Evolutionary conservation across 2,113 vertebrate genomes (phyloP), one percentile per base, ranked within the genome.

Genomic region (Takifugu flavidus): DNA sequence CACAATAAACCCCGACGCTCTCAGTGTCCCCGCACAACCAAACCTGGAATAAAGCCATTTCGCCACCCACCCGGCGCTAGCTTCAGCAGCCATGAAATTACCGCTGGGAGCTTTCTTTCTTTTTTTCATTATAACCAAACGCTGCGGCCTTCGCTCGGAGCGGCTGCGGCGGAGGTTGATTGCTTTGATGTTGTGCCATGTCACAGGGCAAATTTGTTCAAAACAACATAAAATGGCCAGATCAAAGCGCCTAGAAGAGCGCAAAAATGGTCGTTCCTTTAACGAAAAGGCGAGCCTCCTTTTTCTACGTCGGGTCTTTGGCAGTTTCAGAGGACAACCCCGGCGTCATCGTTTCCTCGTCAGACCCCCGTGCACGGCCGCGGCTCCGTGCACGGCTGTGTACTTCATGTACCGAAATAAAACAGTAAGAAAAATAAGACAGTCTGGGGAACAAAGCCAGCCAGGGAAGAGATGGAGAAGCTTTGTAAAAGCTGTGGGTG

Each of bases 41-140:
- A 88, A 86, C 74, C 83, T 80, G 85, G 88, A 87, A 86, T 85
- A 83, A 86, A 87, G 82, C 79, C 79, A 81, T 82, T 87, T 80
- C 51, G 80, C 83, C 82, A 87, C 80, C 83, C 77, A 76, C 77
- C 62, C 73, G 67, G 69, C 62, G 59, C 64, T 65, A 76, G 82
- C 76, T 84, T 80, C 74, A 86, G 82, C 83, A 76, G 78, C 84
- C 87, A 86, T 90, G 87, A 90, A 88, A 91, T 89, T 89, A 86
- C 86, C 77, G 85, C 88, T 85, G 67, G 69, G 67, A 88, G 85
- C 76, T 62, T 70, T 76, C 56, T 68, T 15, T 34, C 50, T 27
- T 72, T 68, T 80, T 79, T 82, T 80, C 74, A 79, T 83, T 82
- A 78, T 54, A 69, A 73, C 68, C 83, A 83, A 86, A 78, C 65